A percentile compares a stretch with the other conserved stretches of the same genome.
These are phyloP conservation scores for Diarsia brunnea DNA, from an alignment of 2,888 invertebrate species.

Conservation along the genomic window DNA sequence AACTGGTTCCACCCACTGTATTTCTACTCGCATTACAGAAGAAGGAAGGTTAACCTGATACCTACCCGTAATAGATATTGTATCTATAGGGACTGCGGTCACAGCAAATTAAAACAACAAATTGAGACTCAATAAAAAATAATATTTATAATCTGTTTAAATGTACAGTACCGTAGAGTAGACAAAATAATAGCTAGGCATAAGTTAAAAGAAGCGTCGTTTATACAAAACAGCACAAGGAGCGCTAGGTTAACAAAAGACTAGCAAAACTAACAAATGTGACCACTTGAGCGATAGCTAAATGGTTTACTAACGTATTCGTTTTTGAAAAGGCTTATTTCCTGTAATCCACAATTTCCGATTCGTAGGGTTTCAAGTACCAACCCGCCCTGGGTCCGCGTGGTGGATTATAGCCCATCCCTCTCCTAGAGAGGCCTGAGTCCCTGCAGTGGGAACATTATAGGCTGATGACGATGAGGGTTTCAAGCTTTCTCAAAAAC, in stretches of 20 bases:
- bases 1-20: background rate
- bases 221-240: constrained; percentile 65
- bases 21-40: background rate
- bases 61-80: background rate
- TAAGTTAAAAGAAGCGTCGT: constrained; percentile 62
- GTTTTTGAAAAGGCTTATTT: background rate
- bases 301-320: constrained; percentile 17
- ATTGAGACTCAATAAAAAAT: constrained; percentile 74
- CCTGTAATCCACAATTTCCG: background rate
- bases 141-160: constrained; percentile 75
- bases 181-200: constrained; percentile 70
- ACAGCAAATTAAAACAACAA: constrained; percentile 52
- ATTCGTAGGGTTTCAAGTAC: too few species aligned
- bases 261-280: constrained; percentile 64
- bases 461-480: too few species aligned
- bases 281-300: constrained; percentile 59
- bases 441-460: too few species aligned
- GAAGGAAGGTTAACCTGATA: background rate
- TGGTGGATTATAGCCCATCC: too few species aligned
- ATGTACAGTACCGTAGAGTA: constrained; percentile 74
- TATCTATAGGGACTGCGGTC: background rate
- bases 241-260: constrained; percentile 63
- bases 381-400: too few species aligned
- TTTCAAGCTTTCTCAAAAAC: background rate
- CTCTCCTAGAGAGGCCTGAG: too few species aligned